Conservation (phyloP, 2,888 invertebrate species). For the Leucozona laternaria region DNA sequence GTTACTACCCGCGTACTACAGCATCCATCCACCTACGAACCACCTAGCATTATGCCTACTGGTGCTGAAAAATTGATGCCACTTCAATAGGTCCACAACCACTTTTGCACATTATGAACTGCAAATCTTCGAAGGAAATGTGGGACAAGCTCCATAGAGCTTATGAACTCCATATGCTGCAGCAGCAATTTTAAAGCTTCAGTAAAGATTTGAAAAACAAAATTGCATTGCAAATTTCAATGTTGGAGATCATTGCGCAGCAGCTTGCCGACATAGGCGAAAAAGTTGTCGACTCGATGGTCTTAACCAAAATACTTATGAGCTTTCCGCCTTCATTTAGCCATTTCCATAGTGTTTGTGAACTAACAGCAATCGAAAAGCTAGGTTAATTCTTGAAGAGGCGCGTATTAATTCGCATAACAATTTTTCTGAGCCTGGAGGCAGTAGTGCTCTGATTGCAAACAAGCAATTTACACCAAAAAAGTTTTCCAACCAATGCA, state of each 20-base stretch:
- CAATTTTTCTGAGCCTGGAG: too few species aligned
- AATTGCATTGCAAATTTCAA: conserved; percentile 70
- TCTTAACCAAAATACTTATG: conserved; percentile 76
- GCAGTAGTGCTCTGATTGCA: conserved; percentile 17
- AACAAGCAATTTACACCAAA: conserved; percentile 19
- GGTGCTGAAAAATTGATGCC: conserved; percentile 37
- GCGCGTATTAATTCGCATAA: too few species aligned
- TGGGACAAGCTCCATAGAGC: conserved; percentile 72
- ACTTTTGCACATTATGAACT: conserved; percentile 63
- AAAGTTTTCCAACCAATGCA: background rate
- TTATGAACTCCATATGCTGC: conserved; percentile 79
- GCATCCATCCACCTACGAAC: too few species aligned
- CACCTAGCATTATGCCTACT: too few species aligned
- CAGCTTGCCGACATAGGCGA: conserved; percentile 69
- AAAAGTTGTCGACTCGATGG: conserved; percentile 67
- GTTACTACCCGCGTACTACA: too few species aligned
- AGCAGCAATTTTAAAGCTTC: conserved; percentile 77
- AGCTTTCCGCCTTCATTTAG: conserved; percentile 76
- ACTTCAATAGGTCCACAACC: conserved; percentile 60
- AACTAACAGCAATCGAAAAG: conserved; percentile 48
- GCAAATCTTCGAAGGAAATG: conserved; percentile 66
- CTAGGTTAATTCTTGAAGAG: too few species aligned
- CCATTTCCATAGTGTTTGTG: conserved; percentile 71
- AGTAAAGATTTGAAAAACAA: conserved; percentile 59
- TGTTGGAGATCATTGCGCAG: conserved; percentile 50